Conservation (phyloP, 2,113 vertebrate genomes). For the Macheiramphus alcinus region DNA sequence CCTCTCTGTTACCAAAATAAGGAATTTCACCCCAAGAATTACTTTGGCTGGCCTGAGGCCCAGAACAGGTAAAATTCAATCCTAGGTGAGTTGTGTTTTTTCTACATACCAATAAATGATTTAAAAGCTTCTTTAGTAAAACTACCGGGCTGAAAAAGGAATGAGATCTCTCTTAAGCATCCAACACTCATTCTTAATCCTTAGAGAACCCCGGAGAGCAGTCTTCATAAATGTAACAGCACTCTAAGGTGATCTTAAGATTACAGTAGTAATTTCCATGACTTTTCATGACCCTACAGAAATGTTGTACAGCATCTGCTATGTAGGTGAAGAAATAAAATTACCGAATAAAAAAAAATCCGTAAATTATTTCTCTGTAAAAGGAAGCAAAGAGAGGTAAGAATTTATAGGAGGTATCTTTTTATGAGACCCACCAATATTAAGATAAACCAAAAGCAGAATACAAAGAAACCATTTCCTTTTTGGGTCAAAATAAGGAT, state of each 20-base stretch:
- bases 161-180: background rate
- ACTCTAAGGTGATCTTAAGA: background rate
- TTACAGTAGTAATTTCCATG: background rate
- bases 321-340: background rate
- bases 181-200: background rate
- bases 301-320: background rate
- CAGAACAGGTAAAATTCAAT: slow-evolving; percentile 35
- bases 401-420: background rate
- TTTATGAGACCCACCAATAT: background rate
- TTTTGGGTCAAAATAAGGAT: background rate
- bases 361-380: background rate
- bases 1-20: background rate
- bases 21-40: background rate
- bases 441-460: background rate
- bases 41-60: slow-evolving; percentile 22
- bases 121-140: background rate
- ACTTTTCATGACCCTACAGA: background rate
- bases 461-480: background rate
- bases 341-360: background rate
- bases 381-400: background rate
- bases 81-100: background rate
- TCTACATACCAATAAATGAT: background rate
- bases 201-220: background rate
- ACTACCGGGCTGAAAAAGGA: background rate
- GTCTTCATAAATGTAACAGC: background rate